A percentile compares a stretch with the other conserved stretches of the same genome.
phyloP scores from a whole-genome alignment of 2,888 invertebrate species.

The Nebria salina region DNA sequence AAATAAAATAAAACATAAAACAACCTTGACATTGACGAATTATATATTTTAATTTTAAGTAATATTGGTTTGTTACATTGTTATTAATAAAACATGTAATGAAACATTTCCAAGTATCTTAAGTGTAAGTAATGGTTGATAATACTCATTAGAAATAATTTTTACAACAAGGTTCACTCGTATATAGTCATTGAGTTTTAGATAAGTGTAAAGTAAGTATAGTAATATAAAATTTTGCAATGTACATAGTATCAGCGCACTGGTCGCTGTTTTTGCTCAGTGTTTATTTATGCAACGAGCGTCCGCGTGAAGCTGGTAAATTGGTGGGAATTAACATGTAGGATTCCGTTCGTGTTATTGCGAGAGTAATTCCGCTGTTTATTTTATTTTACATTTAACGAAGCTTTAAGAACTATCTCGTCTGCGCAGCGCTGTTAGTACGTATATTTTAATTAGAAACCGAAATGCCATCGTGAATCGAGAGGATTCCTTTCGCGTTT shows the following conservation, averaged over 20 bases:
- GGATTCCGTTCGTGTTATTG: constrained; percentile 38
- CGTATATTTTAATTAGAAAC: constrained; percentile 44
- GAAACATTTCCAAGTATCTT: background rate
- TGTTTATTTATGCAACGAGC: background rate
- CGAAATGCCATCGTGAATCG: constrained; percentile 21
- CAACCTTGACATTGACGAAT: too few relatives aligned
- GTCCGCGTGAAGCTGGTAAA: constrained; percentile 27
- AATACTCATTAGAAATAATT: background rate
- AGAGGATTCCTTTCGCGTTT: background rate
- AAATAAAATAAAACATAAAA: too few relatives aligned
- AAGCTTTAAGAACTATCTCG: constrained; percentile 23
- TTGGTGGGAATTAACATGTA: constrained; percentile 34
- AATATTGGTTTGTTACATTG: too few relatives aligned
- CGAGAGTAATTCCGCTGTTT: constrained; percentile 27
- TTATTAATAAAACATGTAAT: background rate
- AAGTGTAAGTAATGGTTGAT: background rate
- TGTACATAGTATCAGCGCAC: too few relatives aligned
- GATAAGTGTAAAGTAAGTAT: background rate
- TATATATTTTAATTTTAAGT: too few relatives aligned
- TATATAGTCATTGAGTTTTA: background rate
- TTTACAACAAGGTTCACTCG: background rate
- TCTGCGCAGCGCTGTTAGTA: too few relatives aligned
- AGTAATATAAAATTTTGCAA: background rate
- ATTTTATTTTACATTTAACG: constrained; percentile 41
- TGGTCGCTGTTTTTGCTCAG: background rate